phyloP scores from a whole-genome alignment of 2,888 invertebrate species.

The Drosophila sordidapex region DNA sequence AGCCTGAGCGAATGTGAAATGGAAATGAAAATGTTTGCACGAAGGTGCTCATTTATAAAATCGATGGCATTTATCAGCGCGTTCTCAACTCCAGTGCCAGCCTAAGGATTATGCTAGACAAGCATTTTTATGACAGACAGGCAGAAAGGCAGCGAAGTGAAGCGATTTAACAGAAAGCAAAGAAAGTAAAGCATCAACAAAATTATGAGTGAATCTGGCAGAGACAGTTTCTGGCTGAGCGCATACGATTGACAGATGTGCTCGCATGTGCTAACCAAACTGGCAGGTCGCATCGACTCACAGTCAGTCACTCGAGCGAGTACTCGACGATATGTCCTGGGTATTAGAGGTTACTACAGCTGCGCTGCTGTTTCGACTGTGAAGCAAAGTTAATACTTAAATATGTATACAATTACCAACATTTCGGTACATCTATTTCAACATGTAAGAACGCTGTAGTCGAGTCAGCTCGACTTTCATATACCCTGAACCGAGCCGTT shows the following conservation, averaged over 20 bases:
- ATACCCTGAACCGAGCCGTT: background rate
- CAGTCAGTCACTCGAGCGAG: background rate
- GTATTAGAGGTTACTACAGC: background rate
- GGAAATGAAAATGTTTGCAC: conserved; percentile 29
- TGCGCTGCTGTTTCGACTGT: background rate
- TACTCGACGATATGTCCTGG: background rate
- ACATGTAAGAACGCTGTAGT: background rate
- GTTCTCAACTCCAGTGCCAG: background rate
- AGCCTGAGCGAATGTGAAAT: conserved; percentile 26
- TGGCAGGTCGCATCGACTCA: background rate
- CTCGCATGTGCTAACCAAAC: conserved; percentile 8
- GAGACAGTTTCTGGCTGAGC: conserved; percentile 35
- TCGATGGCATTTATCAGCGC: conserved; percentile 12
- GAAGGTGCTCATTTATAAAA: conserved; percentile 42
- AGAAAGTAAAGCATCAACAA: conserved; percentile 20
- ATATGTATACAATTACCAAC: background rate
- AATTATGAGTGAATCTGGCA: conserved; percentile 31
- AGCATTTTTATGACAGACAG: background rate
- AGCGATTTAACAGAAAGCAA: conserved; percentile 4
- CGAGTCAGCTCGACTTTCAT: background rate
- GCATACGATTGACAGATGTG: conserved; percentile 29
- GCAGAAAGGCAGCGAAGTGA: background rate
- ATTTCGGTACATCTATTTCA: background rate
- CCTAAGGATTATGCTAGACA: background rate
- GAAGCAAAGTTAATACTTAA: background rate